Percentiles rank a stretch among this genome's conserved stretches.
Evolutionary conservation across 2,113 vertebrate species (phyloP).

Genomic region (Gobius niger): DNA sequence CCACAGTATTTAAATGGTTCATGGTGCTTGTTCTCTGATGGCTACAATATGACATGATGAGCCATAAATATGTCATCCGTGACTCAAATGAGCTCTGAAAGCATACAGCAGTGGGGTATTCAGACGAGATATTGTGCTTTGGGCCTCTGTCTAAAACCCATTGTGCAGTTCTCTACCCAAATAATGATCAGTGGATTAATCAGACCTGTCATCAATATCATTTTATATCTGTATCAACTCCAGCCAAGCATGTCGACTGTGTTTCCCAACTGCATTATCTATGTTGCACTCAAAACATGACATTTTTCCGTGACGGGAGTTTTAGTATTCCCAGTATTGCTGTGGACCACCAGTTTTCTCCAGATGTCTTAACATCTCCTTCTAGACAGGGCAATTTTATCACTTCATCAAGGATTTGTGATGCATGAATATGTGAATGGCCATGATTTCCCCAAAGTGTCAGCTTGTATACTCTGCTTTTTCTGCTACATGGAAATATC

Average conservation of each 20-base stretch:
- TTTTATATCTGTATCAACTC: conserved; percentile 61
- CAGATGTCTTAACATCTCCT: conserved; percentile 17
- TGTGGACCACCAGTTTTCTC: too few relatives aligned
- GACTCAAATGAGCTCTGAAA: conserved; percentile 73
- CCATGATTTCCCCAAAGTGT: conserved; percentile 41
- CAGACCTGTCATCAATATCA: conserved; percentile 70
- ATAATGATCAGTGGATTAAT: conserved; percentile 64
- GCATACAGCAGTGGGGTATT: conserved; percentile 61
- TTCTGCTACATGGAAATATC: not conserved
- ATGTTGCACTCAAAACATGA: conserved; percentile 9
- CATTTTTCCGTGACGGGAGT: conserved; percentile 19
- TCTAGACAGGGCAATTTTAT: not conserved
- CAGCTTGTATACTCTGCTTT: not conserved
- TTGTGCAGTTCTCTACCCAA: conserved; percentile 50
- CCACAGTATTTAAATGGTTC: conserved; percentile 77
- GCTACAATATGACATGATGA: conserved; percentile 71
- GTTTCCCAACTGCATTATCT: conserved; percentile 23
- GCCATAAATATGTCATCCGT: conserved; percentile 75
- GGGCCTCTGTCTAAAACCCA: conserved; percentile 56
- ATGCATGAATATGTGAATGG: conserved; percentile 20
- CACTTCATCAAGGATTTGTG: conserved; percentile 2
- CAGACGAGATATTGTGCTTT: conserved; percentile 59
- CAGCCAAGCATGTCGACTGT: conserved; percentile 7
- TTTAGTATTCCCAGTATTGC: conserved; percentile 15
- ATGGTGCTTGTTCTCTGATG: conserved; percentile 70